Evolutionary conservation across 1,140 invertebrate genomes (phyloP).

Genomic region (Pachyrhynchus sulphureomaculatus): DNA sequence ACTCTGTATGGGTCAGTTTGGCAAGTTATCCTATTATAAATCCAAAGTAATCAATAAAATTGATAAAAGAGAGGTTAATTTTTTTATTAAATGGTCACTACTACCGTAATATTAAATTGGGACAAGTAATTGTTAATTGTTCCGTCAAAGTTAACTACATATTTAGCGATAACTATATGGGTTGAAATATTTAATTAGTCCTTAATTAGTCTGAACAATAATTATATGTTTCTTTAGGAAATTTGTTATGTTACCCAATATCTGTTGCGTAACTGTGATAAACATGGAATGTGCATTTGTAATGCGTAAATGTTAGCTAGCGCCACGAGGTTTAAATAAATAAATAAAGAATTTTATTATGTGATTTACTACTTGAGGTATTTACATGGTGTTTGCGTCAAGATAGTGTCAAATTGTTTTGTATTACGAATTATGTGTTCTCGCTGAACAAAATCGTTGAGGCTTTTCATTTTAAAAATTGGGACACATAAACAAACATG

Average conservation of each 20-base stretch:
- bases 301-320: too few relatives aligned
- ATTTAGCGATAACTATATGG: background rate
- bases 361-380: too few relatives aligned
- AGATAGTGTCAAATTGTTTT: too few relatives aligned
- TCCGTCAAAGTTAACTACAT: constrained; percentile 2
- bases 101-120: constrained; percentile 6
- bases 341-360: too few relatives aligned
- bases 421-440: too few relatives aligned
- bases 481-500: too few relatives aligned
- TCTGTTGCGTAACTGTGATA: background rate
- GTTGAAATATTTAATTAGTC: constrained; percentile 1
- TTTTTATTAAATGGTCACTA: constrained; percentile 15
- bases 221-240: constrained; percentile 3
- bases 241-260: background rate
- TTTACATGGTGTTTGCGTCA: too few relatives aligned
- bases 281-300: too few relatives aligned
- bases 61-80: constrained; percentile 22
- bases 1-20: too few relatives aligned
- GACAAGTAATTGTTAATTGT: background rate
- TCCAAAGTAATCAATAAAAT: constrained; percentile 1
- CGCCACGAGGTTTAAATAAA: background rate
- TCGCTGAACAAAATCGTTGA: too few relatives aligned
- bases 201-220: background rate
- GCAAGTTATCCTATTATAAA: background rate
- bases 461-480: too few relatives aligned